A percentile compares a stretch with the other conserved stretches of the same genome.
These are phyloP conservation scores for Indicator indicator DNA, from an alignment of 2,113 vertebrate species.

Conservation along the genomic window DNA sequence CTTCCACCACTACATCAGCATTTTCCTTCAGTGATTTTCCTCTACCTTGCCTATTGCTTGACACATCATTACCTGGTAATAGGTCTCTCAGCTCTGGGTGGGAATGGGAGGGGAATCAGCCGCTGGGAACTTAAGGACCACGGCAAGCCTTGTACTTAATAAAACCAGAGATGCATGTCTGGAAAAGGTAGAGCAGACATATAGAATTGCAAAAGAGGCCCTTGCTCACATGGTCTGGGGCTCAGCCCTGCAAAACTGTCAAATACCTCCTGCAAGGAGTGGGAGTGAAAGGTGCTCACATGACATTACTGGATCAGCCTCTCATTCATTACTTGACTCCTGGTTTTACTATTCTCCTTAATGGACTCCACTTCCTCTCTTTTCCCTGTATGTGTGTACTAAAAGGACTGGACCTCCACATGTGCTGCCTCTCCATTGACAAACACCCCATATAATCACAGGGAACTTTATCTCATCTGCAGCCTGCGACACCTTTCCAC, in stretches of 20 bases:
- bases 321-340: slow-evolving; percentile 34
- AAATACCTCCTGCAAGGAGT: background rate
- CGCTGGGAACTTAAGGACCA: slow-evolving; percentile 54
- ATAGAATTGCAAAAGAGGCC: slow-evolving; percentile 67
- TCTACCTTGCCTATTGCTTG: slow-evolving; percentile 11
- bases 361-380: slow-evolving; percentile 55
- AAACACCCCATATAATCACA: slow-evolving; percentile 59
- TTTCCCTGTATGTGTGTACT: background rate
- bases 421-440: slow-evolving; percentile 4
- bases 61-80: slow-evolving; percentile 68
- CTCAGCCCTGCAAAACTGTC: background rate
- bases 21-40: slow-evolving; percentile 12
- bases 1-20: background rate
- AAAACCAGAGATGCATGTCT: slow-evolving; percentile 65
- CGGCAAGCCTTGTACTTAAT: slow-evolving; percentile 1
- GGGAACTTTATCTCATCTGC: slow-evolving; percentile 46
- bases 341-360: slow-evolving; percentile 60
- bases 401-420: slow-evolving; percentile 12
- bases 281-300: slow-evolving; percentile 41
- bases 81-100: slow-evolving; percentile 58
- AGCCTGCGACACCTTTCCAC: slow-evolving; percentile 41
- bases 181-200: slow-evolving; percentile 63
- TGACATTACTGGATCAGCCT: background rate
- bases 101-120: slow-evolving; percentile 36
- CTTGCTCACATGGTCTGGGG: background rate